These are phyloP conservation scores for Piezodorus guildinii DNA, from an alignment of 1,140 invertebrate genomes.

Conservation along the genomic window DNA sequence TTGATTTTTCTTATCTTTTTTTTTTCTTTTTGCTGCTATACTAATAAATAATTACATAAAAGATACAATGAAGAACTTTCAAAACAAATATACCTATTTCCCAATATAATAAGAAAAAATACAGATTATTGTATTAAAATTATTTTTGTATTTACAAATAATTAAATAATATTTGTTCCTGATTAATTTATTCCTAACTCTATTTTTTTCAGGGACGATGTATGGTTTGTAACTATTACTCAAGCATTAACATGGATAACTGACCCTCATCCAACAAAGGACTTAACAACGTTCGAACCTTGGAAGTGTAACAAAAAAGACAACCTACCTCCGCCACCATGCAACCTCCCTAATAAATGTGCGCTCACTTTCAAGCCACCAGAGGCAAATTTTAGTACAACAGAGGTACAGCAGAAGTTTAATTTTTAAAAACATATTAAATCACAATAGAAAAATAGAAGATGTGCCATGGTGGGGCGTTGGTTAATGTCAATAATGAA, in stretches of 20 bases:
- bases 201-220: constrained; percentile 52
- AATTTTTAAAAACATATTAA: too few species aligned
- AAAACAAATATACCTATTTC: neutral
- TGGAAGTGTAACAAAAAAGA: constrained; percentile 70
- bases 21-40: too few species aligned
- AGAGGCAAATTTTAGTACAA: constrained; percentile 61
- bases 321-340: constrained; percentile 54
- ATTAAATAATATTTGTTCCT: too few species aligned
- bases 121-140: neutral
- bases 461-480: too few species aligned
- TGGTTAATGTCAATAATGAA: too few species aligned
- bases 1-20: neutral
- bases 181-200: too few species aligned
- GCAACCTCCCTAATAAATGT: constrained; percentile 74
- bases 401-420: constrained; percentile 38
- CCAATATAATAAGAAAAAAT: neutral
- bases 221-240: constrained; percentile 82
- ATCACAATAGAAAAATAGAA: too few species aligned
- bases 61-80: too few species aligned
- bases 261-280: constrained; percentile 60
- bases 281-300: constrained; percentile 58
- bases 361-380: constrained; percentile 65
- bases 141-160: too few species aligned
- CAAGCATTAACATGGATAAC: constrained; percentile 85
- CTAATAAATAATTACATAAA: too few species aligned